Evolutionary conservation across 1,140 invertebrate genomes (phyloP), one percentile per base, ranked within the genome.

Genomic region (Heliothis subflexa): DNA sequence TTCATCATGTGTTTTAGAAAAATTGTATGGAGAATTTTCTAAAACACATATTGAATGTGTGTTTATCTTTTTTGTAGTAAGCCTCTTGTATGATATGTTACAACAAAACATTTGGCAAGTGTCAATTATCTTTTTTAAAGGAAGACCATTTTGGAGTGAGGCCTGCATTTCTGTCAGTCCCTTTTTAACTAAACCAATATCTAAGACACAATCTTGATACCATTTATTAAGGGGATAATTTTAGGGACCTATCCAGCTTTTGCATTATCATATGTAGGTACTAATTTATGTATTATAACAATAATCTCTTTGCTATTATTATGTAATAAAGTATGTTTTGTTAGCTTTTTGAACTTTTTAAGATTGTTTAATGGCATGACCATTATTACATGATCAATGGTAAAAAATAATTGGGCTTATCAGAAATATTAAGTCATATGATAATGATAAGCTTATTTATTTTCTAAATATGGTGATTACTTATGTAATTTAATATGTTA

Each of bases 311-410:
- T 12, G 10, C 16, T 4, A 49, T 47, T 45, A 49, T 49, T 13
- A 45, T 16, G 40, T 47, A 18, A 50, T 45, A 47, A 64, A 64
- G 18, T 21, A 68, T 68, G 47, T 68, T 47, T 68, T 68, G 49
- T 25, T 50, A 7, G 64, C 47, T 68, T 68, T 50, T 68, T 68
- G 64, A 68, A 25, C 64, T 47, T 64, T 14, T 62, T 28, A 11
- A 62, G 59, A 33, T 40, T 62, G 40, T 45, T 11, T 21, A 55
- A 21, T 18, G 16, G 16, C 40, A 45, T 62, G 14, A 33, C 28
- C 13, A 13, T 64, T 12, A 45, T 62, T 18, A 10, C 9, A 47
- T 25, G 21, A 25, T 11, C 10, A 33, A 54, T 55, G 18, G 16
- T 18, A 16, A 4, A 16, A 12, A 64, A 64, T 62, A 40, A 62